These are phyloP conservation scores for Orchesella cincta DNA, from an alignment of 1,140 invertebrate genomes.

Conservation along the genomic window DNA sequence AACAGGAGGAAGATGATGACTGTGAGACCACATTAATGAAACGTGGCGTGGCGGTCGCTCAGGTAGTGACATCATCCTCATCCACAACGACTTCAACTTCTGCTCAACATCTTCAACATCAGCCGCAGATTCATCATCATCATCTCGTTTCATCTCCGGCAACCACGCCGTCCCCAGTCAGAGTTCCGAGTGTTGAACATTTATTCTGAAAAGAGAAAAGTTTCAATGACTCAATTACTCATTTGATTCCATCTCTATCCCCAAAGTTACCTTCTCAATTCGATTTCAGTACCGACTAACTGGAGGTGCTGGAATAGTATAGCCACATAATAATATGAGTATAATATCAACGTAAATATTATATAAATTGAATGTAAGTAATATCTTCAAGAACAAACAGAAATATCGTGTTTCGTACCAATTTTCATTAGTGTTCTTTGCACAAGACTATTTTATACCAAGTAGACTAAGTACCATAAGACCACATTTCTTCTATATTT, in stretches of 20 bases:
- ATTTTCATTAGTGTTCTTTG: too few species aligned
- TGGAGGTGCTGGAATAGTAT: too few species aligned
- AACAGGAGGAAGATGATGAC: neutral
- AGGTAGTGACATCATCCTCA: neutral
- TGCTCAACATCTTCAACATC: neutral
- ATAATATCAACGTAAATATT: too few species aligned
- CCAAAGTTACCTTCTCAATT: too few species aligned
- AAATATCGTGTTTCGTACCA: too few species aligned
- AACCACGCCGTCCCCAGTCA: neutral
- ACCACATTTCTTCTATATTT: too few species aligned
- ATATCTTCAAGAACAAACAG: too few species aligned
- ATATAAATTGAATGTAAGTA: too few species aligned
- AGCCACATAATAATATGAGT: too few species aligned
- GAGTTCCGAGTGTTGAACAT: constrained; percentile 13
- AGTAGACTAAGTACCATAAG: too few species aligned
- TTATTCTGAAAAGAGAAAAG: constrained; percentile 1
- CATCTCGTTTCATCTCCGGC: neutral
- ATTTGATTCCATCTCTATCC: neutral
- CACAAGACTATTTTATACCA: too few species aligned
- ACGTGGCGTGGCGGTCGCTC: neutral
- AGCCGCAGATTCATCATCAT: constrained; percentile 21
- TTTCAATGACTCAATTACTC: neutral
- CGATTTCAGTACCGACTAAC: too few species aligned
- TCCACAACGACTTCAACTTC: neutral
- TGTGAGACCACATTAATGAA: neutral